phyloP scores from a whole-genome alignment of 1,140 invertebrate species.

The Neodiprion lecontei region DNA sequence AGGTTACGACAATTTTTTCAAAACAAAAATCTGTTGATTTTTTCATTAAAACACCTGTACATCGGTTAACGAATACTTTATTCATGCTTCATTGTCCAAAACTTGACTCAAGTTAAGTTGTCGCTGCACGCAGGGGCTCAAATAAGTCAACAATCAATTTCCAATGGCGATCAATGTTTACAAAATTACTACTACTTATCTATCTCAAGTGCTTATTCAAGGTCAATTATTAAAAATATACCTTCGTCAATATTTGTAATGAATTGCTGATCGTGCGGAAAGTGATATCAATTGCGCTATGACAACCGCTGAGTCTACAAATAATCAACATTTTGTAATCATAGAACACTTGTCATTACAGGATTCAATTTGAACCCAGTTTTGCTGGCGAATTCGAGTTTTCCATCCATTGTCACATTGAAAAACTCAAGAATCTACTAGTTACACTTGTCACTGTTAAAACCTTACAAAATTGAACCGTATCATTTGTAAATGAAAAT shows the following conservation, averaged over 20 bases:
- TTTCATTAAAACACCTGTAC: no score
- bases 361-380: constrained; percentile 47
- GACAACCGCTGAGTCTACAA: no score
- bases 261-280: background rate
- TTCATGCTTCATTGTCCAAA: no score
- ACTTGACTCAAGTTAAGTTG: no score
- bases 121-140: no score
- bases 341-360: constrained; percentile 35
- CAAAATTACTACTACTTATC: background rate
- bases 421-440: constrained; percentile 51
- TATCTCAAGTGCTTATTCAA: background rate
- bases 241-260: constrained; percentile 5
- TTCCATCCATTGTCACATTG: constrained; percentile 49
- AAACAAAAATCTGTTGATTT: no score
- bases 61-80: no score
- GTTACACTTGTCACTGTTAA: constrained; percentile 40
- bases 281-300: no score
- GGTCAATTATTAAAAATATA: constrained; percentile 10
- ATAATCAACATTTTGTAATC: no score
- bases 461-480: constrained; percentile 42
- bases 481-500: constrained; percentile 8
- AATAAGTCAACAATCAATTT: no score
- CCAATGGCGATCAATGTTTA: no score
- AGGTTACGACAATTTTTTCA: no score
- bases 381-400: constrained; percentile 48